Percentiles rank a stretch among this genome's conserved stretches.
phyloP scores from a whole-genome alignment of 2,113 vertebrate genomes.

The Corythoichthys intestinalis region DNA sequence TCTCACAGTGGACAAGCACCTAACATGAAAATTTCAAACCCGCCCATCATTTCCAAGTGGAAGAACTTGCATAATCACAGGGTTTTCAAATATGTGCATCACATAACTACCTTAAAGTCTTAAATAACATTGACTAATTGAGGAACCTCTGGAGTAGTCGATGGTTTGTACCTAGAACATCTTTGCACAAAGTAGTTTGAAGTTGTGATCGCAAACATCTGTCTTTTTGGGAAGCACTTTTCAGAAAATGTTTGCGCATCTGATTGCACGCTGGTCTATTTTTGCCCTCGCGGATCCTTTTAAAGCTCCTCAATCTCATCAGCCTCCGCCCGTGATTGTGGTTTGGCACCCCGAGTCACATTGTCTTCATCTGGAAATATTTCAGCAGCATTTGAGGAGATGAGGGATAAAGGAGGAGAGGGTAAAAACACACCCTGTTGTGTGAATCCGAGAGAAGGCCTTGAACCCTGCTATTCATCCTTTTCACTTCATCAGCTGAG shows the following conservation, averaged over 20 bases:
- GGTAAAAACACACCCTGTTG: conserved; percentile 87
- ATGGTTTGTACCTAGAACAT: not conserved
- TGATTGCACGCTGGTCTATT: conserved; percentile 42
- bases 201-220: not conserved
- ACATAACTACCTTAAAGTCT: not conserved
- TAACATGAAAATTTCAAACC: too few relatives aligned
- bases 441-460: conserved; percentile 96
- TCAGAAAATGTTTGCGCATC: conserved; percentile 28
- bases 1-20: too few relatives aligned
- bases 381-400: conserved; percentile 86
- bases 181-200: not conserved
- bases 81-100: not conserved
- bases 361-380: conserved; percentile 96
- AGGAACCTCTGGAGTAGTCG: not conserved
- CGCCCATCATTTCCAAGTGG: too few relatives aligned
- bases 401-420: conserved; percentile 68
- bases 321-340: conserved; percentile 58
- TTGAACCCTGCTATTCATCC: conserved; percentile 99
- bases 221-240: conserved; percentile 23
- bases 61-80: too few relatives aligned
- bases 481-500: conserved; percentile 99
- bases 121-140: not conserved
- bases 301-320: conserved; percentile 61
- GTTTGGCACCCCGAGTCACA: conserved; percentile 70
- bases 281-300: conserved; percentile 51